Evolutionary conservation across 2,888 invertebrate species (phyloP).

Genomic region (Rhimphoctona megacephalus): DNA sequence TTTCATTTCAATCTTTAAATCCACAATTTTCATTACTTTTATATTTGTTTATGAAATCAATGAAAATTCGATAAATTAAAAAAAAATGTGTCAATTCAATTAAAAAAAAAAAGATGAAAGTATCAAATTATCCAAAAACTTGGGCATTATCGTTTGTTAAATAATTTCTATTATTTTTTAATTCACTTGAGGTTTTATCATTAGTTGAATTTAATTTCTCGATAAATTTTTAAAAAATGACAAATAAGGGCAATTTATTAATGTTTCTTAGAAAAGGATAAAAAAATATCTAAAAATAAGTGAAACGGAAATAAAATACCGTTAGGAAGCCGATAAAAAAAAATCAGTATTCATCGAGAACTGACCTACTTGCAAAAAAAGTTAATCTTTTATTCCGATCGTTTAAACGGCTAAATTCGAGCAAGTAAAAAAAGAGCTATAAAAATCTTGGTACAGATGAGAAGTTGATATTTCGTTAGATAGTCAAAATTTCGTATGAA

Average conservation of each 20-base stretch:
- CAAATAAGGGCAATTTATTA: neutral
- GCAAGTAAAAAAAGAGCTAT: neutral
- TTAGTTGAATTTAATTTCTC: no score
- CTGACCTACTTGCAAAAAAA: slow-evolving; percentile 10
- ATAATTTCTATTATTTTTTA: no score
- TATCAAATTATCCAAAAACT: no score
- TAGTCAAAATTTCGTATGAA: neutral
- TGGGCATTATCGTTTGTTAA: no score
- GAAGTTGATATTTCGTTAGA: neutral
- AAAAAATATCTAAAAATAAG: neutral
- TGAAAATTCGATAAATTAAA: no score
- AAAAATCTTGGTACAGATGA: neutral
- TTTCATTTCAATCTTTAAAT: no score
- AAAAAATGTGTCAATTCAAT: no score
- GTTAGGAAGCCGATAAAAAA: neutral
- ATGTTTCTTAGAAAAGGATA: neutral
- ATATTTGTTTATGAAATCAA: no score
- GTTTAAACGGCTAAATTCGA: neutral
- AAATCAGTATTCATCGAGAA: neutral
- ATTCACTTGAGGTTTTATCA: no score
- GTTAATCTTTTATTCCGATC: neutral
- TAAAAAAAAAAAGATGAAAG: no score
- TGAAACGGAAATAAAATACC: neutral
- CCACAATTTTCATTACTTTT: no score
- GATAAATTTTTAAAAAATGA: neutral